Evolutionary conservation across 2,113 vertebrate genomes (phyloP).

Genomic region (Meriones unguiculatus): DNA sequence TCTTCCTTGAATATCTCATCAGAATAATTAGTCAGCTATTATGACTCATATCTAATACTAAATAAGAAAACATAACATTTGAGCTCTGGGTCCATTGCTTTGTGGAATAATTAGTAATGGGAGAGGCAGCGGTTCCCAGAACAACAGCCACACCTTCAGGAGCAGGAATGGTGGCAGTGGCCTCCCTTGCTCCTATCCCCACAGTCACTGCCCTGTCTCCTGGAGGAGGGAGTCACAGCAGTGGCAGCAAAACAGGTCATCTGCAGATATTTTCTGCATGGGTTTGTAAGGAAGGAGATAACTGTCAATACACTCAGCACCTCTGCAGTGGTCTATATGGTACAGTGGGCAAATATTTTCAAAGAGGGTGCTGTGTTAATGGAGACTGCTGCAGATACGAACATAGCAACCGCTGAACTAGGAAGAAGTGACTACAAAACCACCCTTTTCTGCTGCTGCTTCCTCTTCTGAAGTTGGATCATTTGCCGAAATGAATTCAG

Average conservation of each 20-base stretch:
- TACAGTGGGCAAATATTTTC: slow-evolving; percentile 97
- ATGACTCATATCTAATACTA: background rate
- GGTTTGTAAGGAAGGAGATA: slow-evolving; percentile 99
- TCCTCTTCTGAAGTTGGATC: slow-evolving; percentile 86
- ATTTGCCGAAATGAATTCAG: slow-evolving; percentile 85
- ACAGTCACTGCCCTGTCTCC: no score
- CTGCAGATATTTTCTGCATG: slow-evolving; percentile 97
- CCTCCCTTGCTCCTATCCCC: no score
- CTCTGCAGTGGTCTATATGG: slow-evolving; percentile 93
- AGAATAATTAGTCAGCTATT: slow-evolving; percentile 1
- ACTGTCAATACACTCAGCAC: slow-evolving; percentile 98
- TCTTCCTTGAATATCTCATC: background rate
- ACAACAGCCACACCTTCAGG: no score
- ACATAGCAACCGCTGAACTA: slow-evolving; percentile 94
- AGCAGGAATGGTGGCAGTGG: no score
- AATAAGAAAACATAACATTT: slow-evolving; percentile 6
- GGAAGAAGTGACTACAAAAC: slow-evolving; percentile 88
- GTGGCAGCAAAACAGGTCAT: no score
- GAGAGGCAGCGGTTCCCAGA: no score
- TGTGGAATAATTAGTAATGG: no score
- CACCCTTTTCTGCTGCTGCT: slow-evolving; percentile 80
- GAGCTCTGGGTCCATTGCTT: no score
- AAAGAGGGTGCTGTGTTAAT: slow-evolving; percentile 96
- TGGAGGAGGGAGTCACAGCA: no score
- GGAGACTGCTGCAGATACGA: slow-evolving; percentile 98